Percentiles rank a stretch among this genome's conserved stretches.
Conservation (phyloP, 2,888 invertebrate species). For the Melinaea marsaeus region DNA sequence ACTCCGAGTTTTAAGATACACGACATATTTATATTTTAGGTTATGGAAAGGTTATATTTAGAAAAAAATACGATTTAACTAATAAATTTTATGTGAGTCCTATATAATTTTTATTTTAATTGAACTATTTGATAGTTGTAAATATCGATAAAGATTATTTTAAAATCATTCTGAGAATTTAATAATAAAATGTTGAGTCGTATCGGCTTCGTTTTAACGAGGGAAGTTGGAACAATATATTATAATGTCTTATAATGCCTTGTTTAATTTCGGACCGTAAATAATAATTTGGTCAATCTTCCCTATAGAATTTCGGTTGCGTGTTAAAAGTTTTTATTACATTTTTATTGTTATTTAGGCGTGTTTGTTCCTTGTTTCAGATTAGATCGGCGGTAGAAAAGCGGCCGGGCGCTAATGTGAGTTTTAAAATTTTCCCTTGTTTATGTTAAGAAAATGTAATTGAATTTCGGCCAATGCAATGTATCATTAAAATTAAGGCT, state of each 20-base stretch:
- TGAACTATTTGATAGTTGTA: too few species aligned
- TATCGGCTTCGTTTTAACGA: background rate
- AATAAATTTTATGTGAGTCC: too few species aligned
- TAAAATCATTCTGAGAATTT: too few species aligned
- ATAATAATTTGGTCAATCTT: constrained; percentile 77
- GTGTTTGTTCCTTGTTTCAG: constrained; percentile 78
- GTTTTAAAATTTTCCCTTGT: constrained; percentile 70
- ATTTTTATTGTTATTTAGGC: constrained; percentile 78
- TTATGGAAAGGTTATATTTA: too few species aligned
- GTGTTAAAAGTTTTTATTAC: constrained; percentile 77
- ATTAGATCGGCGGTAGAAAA: constrained; percentile 75
- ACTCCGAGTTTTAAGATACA: background rate
- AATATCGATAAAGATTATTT: too few species aligned
- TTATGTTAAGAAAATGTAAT: constrained; percentile 62
- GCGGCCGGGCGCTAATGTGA: constrained; percentile 75
- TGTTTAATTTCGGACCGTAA: constrained; percentile 74
- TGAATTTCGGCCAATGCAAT: constrained; percentile 48
- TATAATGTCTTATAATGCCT: constrained; percentile 68
- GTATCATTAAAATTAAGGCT: constrained; percentile 33
- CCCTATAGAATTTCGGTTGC: constrained; percentile 72
- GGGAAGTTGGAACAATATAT: constrained; percentile 32
- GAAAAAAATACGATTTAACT: too few species aligned
- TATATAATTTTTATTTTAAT: too few species aligned
- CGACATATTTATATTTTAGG: background rate
- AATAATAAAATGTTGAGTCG: too few species aligned